Base-by-base conservation (phyloP, 2,797 vertebrate genomes). In the Sternotherus odoratus region DNA sequence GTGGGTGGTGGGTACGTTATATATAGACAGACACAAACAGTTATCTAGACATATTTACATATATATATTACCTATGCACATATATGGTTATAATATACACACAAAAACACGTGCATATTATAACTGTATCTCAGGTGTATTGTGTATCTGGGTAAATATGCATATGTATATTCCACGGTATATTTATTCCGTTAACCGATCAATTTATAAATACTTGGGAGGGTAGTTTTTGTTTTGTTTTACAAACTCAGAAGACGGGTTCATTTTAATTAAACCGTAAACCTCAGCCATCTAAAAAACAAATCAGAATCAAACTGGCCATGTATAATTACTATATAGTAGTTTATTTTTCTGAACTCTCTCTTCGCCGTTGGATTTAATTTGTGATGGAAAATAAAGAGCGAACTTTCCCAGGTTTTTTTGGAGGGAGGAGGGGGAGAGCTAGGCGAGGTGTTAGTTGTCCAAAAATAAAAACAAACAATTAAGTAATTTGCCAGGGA, bases 401-500 rank as follows among this genome's bases (percentile, higher is more conserved):
- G n/a, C n/a, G 4, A n/a, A n/a, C 2, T 66, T 36, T 66, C 3
- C 33, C 9, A 11, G 63, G 9, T 1, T 30, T 4, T 63, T n/a
- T 33, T 19, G 8, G 15, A 6, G 26, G 28, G 28, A 4, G 33
- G 1, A 19, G 21, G 5, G 8, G 12, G 16, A 2, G 3, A 36
- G n/a, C n/a, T 19, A 9, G 4, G 60, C 8, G 60, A n/a, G 17
- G 17, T 21, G 60, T 9, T 33, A 16, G 16, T 30, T 63, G 30
- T 4, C 60, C n/a, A 8, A 57, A 57, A 57, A 57, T 15, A 60
- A 16, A 60, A 63, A 33, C 4, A 63, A n/a, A 33, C n/a, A 39
- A 69, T 21, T 21, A 36, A 66, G 19, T 19, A 5, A n/a, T 66
- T n/a, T 36, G 33, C 33, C 16, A 19, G 15, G 10, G 60, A 66